Evolutionary conservation across 2,113 vertebrate genomes (phyloP), one percentile per base, ranked within the genome.

Genomic region (Oenanthe melanoleuca): DNA sequence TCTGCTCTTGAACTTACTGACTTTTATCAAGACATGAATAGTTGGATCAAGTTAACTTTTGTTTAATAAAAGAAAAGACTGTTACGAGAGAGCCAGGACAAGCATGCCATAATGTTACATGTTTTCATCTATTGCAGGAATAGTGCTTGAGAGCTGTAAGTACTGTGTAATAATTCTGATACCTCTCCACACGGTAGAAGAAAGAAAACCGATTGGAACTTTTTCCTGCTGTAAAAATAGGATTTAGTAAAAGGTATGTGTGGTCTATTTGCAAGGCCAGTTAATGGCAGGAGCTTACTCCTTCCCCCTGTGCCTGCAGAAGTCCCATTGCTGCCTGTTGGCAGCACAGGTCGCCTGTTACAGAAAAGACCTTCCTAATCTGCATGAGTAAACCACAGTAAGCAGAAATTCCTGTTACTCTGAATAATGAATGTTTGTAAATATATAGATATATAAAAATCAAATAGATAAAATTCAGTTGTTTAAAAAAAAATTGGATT

Each of bases 1-100:
- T 96, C 91, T 96, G 89, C 83, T 95, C 89, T 95, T 93, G 85
- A 95, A 95, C 88, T 93, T 91, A 73, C 44, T 95, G 94, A 82
- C 45, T 96, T 96, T 86, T 91, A 91, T 40, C 86, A 85, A 88
- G 55, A 97, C 80, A 65, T 59, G 45, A 96, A 93, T 92, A 97
- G 94, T 84, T 95, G 73, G 72, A 92, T 85, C 75, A 70, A 84
- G 85, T 94, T 77, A 80, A 81, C 55, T 94, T 65, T 71, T 80
- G 74, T 94, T 86, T 52, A 72, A 80, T 56, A 47, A 71, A 89
- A n/a, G 21, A n/a, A 69, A 81, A 79, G 18, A 59, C 18, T 92
- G 52, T 78, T 90, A 61, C 74, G 59, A 94, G 74, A 95, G 47
- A 94, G 90, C 88, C 81, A 96, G 95, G 83, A 93, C 95, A 92